These are phyloP conservation scores for Diarsia brunnea DNA, from an alignment of 2,888 invertebrate species.

Conservation along the genomic window DNA sequence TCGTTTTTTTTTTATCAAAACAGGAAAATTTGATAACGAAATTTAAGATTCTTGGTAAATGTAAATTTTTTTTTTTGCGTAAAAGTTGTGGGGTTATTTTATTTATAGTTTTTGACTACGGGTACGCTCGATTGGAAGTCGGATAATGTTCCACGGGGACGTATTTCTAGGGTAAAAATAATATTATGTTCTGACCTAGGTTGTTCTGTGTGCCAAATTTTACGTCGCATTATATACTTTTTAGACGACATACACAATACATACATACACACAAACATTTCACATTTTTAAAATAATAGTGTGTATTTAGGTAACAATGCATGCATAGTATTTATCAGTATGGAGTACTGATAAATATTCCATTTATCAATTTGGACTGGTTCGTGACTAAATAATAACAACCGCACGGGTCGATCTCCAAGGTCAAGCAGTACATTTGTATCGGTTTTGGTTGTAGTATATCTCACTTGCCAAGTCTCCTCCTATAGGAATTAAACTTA, in stretches of 20 bases:
- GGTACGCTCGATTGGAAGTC: not conserved
- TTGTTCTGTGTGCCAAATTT: not conserved
- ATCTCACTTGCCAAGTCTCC: too few relatives aligned
- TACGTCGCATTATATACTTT: too few relatives aligned
- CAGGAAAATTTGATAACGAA: constrained; percentile 18
- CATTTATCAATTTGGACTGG: not conserved
- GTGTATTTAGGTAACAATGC: too few relatives aligned
- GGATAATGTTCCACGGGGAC: not conserved
- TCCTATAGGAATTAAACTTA: too few relatives aligned
- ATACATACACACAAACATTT: too few relatives aligned
- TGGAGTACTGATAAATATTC: too few relatives aligned
- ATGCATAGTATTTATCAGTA: not conserved
- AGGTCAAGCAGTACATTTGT: not conserved
- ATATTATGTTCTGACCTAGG: not conserved
- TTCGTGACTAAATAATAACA: not conserved
- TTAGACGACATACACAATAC: too few relatives aligned
- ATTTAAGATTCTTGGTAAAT: not conserved
- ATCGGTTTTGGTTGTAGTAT: too few relatives aligned
- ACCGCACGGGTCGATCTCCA: not conserved
- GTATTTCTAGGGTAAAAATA: not conserved
- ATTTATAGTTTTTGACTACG: not conserved
- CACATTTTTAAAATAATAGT: too few relatives aligned
- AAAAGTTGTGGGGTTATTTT: not conserved
- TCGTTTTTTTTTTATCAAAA: not conserved
- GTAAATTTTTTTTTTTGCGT: not conserved